These are phyloP conservation scores for Pristionchus fissidentatus DNA, from an alignment of 2,888 invertebrate species.

Conservation along the genomic window DNA sequence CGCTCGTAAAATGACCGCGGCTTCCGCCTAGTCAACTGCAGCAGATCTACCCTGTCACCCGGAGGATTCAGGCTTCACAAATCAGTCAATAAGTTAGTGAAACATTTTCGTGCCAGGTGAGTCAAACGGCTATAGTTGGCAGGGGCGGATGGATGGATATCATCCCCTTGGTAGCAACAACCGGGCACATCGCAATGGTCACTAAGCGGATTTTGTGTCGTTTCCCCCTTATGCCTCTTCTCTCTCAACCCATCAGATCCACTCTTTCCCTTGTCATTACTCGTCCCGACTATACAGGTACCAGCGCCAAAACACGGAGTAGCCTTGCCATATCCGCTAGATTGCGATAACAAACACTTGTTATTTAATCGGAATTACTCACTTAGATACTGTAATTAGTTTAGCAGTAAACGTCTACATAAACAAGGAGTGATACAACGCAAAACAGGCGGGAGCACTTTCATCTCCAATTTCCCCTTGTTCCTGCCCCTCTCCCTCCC, in stretches of 20 bases:
- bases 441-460: neutral
- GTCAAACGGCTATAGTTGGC: neutral
- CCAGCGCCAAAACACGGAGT: too few relatives aligned
- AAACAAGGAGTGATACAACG: neutral
- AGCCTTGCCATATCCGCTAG: neutral
- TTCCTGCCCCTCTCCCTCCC: neutral
- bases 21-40: too few relatives aligned
- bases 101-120: too few relatives aligned
- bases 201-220: constrained; percentile 37
- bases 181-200: neutral
- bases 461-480: neutral
- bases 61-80: too few relatives aligned
- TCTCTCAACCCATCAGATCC: neutral
- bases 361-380: neutral
- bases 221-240: neutral
- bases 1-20: too few relatives aligned
- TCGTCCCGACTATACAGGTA: too few relatives aligned
- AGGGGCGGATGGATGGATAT: constrained; percentile 29
- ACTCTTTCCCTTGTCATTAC: too few relatives aligned
- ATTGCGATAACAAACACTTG: neutral
- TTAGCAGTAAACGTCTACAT: neutral
- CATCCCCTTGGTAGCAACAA: constrained; percentile 27
- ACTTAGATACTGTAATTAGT: neutral
- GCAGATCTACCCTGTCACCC: too few relatives aligned
- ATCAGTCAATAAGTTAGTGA: too few relatives aligned